These are phyloP conservation scores for Epinephelus coioides DNA, from an alignment of 2,797 vertebrate species.

Conservation along the genomic window DNA sequence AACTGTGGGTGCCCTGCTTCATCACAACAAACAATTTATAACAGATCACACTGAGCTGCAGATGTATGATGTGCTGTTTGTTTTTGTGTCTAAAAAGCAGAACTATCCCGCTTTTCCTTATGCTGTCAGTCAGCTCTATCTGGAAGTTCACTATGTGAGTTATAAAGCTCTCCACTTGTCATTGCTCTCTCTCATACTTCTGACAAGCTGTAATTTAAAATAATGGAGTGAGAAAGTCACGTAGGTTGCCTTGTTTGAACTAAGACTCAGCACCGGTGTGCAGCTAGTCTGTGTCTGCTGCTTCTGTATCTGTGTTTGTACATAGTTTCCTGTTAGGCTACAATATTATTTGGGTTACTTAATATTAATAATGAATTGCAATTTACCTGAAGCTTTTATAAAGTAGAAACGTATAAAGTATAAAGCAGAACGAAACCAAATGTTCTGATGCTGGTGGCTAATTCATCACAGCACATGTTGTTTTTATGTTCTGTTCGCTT, in stretches of 20 bases:
- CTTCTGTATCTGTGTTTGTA: background rate
- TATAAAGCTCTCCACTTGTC: background rate
- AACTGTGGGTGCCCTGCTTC: slow-evolving; percentile 39
- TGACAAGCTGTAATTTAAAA: background rate
- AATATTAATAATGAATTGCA: background rate
- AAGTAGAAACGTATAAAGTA: background rate
- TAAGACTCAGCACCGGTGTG: too few relatives aligned
- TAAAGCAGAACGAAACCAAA: background rate
- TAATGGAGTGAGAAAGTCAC: background rate
- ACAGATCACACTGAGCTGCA: slow-evolving; percentile 35
- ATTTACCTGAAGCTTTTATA: slow-evolving; percentile 14
- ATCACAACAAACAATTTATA: slow-evolving; percentile 42
- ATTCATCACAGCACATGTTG: background rate
- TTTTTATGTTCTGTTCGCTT: background rate
- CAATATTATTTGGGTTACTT: background rate
- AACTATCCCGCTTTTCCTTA: background rate
- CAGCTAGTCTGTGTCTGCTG: too few relatives aligned
- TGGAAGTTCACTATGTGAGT: background rate
- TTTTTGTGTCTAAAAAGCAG: slow-evolving; percentile 27
- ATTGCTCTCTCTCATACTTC: background rate
- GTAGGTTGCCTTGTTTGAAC: background rate
- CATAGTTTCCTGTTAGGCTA: too few relatives aligned
- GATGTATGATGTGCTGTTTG: slow-evolving; percentile 38
- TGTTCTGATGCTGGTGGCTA: background rate
- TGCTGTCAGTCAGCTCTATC: background rate